A percentile compares a stretch with the other conserved stretches of the same genome.
Conservation (phyloP, 1,140 invertebrate species). For the Cherax destructor region DNA sequence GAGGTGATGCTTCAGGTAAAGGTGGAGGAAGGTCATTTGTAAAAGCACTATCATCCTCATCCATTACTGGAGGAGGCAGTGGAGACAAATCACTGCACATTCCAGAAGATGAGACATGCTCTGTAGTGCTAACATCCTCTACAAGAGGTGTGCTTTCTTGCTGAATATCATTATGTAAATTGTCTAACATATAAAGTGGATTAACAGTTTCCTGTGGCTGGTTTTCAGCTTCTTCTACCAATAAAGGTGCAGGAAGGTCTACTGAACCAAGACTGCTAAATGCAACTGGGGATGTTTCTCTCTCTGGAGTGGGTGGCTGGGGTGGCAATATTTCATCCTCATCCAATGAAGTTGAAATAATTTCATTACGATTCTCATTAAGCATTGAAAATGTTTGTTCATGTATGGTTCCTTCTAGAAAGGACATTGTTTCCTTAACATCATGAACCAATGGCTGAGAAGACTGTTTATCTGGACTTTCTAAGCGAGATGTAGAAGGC, state of each 20-base stretch:
- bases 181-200: constrained; percentile 49
- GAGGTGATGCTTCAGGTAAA: constrained; percentile 23
- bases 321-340: constrained; percentile 11
- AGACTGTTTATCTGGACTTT: neutral
- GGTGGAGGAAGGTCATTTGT: constrained; percentile 60
- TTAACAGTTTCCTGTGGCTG: constrained; percentile 55
- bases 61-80: constrained; percentile 22
- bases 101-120: neutral
- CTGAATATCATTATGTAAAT: neutral
- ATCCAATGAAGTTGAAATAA: constrained; percentile 10
- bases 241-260: constrained; percentile 36
- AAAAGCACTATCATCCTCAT: constrained; percentile 34
- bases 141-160: neutral
- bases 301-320: constrained; percentile 10
- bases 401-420: neutral
- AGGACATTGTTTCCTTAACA: neutral
- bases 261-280: constrained; percentile 45
- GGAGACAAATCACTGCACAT: constrained; percentile 52
- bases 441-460: neutral
- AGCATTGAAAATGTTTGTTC: neutral
- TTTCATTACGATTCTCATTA: constrained; percentile 27
- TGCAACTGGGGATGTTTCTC: constrained; percentile 31
- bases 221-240: constrained; percentile 16
- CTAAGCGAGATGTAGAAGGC: neutral
- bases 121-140: neutral